phyloP scores from a whole-genome alignment of 2,888 invertebrate species.

The Eilema griseolum region DNA sequence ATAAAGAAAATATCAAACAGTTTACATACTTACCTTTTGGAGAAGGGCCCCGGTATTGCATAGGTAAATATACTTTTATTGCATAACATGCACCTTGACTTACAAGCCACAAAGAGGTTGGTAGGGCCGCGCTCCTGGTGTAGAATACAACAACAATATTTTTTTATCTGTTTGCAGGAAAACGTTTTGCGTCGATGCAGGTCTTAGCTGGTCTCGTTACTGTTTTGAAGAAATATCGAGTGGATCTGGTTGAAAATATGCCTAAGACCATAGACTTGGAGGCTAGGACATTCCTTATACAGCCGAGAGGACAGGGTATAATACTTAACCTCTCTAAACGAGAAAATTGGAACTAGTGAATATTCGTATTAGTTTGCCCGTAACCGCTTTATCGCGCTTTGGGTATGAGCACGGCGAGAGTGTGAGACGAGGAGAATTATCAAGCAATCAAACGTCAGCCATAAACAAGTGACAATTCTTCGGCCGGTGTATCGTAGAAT shows the following conservation, averaged over 20 bases:
- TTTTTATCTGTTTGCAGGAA: slow-evolving; percentile 48
- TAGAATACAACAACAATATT: neutral
- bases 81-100: neutral
- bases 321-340: slow-evolving; percentile 38
- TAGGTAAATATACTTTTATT: slow-evolving; percentile 27
- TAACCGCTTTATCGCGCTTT: no score
- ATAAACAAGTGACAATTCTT: no score
- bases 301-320: slow-evolving; percentile 32
- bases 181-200: slow-evolving; percentile 63
- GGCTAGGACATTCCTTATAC: slow-evolving; percentile 40
- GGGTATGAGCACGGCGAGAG: no score
- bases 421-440: no score
- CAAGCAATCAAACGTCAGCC: no score
- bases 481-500: no score
- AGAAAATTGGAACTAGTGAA: slow-evolving; percentile 13
- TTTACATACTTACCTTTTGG: slow-evolving; percentile 60
- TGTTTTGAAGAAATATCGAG: slow-evolving; percentile 56
- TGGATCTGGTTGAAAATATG: slow-evolving; percentile 54
- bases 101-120: neutral
- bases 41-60: slow-evolving; percentile 56
- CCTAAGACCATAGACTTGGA: slow-evolving; percentile 41
- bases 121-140: neutral
- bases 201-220: slow-evolving; percentile 59
- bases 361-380: no score
- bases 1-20: slow-evolving; percentile 47